A percentile compares a stretch with the other conserved stretches of the same genome.
These are phyloP conservation scores for Steinernema hermaphroditum DNA, from an alignment of 2,888 invertebrate genomes.

Conservation along the genomic window DNA sequence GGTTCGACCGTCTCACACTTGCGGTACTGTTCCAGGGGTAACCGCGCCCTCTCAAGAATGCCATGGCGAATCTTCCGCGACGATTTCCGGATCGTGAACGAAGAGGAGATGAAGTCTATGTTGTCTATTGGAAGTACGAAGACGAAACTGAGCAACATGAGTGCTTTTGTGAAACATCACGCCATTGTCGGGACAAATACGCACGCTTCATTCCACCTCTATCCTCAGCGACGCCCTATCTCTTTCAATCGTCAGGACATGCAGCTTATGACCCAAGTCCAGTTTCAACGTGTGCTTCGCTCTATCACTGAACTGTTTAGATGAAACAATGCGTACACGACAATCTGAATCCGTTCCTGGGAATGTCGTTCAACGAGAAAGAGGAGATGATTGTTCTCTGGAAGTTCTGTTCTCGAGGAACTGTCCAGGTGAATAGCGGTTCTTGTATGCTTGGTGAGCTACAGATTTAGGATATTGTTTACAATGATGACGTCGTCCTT, in stretches of 20 bases:
- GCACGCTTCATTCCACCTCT: constrained; percentile 62
- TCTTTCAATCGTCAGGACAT: constrained; percentile 54
- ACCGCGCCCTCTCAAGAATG: constrained; percentile 56
- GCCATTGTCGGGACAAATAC: constrained; percentile 64
- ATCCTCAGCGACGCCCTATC: constrained; percentile 62
- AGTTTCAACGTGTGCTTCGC: not conserved
- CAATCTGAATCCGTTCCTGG: constrained; percentile 95
- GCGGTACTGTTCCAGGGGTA: constrained; percentile 48
- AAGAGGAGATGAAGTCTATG: constrained; percentile 65
- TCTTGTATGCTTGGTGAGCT: not conserved
- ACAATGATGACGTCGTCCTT: constrained; percentile 94
- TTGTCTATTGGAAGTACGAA: constrained; percentile 60
- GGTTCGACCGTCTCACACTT: not conserved
- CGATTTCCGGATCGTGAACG: constrained; percentile 61
- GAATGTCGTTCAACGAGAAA: constrained; percentile 69
- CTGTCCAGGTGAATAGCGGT: constrained; percentile 51
- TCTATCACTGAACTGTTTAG: constrained; percentile 53
- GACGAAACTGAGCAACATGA: constrained; percentile 64
- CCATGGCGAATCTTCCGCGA: constrained; percentile 62
- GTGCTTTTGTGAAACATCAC: constrained; percentile 63
- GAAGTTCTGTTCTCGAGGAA: constrained; percentile 65
- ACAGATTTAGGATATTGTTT: constrained; percentile 80
- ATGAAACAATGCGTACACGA: constrained; percentile 90
- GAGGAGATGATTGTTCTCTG: constrained; percentile 62
- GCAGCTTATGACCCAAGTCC: constrained; percentile 44